Evolutionary conservation across 1,140 invertebrate species (phyloP).

Genomic region (Triops cancriformis): DNA sequence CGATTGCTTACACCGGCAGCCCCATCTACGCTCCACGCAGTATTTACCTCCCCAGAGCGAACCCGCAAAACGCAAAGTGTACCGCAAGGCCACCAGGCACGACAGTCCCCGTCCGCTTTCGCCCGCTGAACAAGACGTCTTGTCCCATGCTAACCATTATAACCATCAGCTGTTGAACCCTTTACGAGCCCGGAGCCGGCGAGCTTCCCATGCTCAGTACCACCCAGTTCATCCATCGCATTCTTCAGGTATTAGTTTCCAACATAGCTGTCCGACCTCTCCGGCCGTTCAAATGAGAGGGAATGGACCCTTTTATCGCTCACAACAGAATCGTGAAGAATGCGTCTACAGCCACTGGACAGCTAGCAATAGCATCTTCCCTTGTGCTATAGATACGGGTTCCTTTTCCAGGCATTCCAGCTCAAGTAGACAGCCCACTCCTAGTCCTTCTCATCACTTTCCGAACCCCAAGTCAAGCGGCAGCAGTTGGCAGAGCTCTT

Average conservation of each 20-base stretch:
- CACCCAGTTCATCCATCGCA: neutral
- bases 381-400: neutral
- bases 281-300: neutral
- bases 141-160: neutral
- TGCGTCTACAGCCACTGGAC: neutral
- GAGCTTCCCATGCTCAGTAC: neutral
- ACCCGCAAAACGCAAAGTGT: neutral
- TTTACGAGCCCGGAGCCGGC: neutral
- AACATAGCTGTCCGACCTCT: neutral
- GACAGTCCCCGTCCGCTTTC: constrained; percentile 3
- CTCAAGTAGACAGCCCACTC: neutral
- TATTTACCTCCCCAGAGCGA: neutral
- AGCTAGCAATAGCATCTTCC: neutral
- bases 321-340: neutral
- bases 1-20: neutral
- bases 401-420: neutral
- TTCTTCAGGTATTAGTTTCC: neutral
- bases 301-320: neutral
- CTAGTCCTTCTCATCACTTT: neutral
- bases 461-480: neutral
- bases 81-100: neutral
- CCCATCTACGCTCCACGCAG: neutral
- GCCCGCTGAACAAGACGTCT: neutral
- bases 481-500: neutral
- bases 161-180: neutral